Evolutionary conservation across 2,888 invertebrate genomes (phyloP).

Genomic region (Leucozona laternaria): DNA sequence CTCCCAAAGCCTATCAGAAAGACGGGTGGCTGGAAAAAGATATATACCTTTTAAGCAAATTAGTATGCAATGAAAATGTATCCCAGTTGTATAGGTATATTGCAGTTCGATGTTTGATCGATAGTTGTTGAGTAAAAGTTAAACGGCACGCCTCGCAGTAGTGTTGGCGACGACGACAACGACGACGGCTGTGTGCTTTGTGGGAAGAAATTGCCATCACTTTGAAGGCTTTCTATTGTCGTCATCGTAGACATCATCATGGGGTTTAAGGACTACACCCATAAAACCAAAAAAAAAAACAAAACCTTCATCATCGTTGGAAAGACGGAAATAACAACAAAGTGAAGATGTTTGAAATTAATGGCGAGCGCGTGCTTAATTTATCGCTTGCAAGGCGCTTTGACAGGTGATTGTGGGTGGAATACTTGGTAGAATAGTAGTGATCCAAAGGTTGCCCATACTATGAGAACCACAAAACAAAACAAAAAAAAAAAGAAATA

Average conservation of each 20-base stretch:
- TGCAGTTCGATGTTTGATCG: constrained; percentile 72
- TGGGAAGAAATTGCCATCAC: not conserved
- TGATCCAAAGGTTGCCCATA: constrained; percentile 30
- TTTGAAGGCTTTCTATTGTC: constrained; percentile 37
- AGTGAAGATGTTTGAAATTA: constrained; percentile 70
- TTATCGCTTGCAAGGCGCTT: constrained; percentile 67
- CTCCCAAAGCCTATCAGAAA: not conserved
- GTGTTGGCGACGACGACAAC: not conserved
- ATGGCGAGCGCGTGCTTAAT: constrained; percentile 73
- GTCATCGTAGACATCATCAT: constrained; percentile 28
- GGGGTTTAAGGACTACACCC: constrained; percentile 37
- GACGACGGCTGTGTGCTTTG: not conserved
- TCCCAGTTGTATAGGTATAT: constrained; percentile 43
- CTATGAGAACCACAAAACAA: no score
- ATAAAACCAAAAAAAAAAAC: no score
- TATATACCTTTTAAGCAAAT: constrained; percentile 63
- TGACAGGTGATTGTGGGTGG: constrained; percentile 56
- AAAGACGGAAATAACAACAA: constrained; percentile 35
- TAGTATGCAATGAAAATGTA: constrained; percentile 71
- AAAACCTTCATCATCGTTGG: no score
- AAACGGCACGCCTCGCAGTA: not conserved
- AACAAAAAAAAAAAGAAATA: not conserved
- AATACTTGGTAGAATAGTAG: not conserved
- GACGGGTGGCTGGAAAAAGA: constrained; percentile 21
- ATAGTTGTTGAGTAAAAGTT: constrained; percentile 67